Conservation (phyloP, 2,797 vertebrate genomes). For the Argyrosomus regius region DNA sequence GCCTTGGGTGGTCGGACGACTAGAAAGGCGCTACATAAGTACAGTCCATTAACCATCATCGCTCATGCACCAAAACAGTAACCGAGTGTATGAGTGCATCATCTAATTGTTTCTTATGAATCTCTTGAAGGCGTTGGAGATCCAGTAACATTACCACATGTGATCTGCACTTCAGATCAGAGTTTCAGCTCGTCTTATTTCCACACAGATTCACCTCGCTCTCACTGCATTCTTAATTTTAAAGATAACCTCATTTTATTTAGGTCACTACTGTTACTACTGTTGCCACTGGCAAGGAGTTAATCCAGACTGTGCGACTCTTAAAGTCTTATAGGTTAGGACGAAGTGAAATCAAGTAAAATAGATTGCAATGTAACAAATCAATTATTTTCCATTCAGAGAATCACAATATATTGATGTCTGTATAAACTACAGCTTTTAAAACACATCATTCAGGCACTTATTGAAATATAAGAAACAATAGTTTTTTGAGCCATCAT, state of each 20-base stretch:
- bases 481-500: slow-evolving; percentile 56
- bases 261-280: background rate
- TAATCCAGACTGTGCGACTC: background rate
- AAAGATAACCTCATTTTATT: background rate
- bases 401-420: slow-evolving; percentile 10
- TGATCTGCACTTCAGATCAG: background rate
- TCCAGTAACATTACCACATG: background rate
- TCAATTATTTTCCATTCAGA: slow-evolving; percentile 9
- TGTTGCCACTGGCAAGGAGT: background rate
- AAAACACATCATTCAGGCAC: slow-evolving; percentile 8
- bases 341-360: background rate
- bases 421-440: background rate
- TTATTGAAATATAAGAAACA: slow-evolving; percentile 53
- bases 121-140: background rate
- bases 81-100: background rate
- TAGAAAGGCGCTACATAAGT: too few relatives aligned
- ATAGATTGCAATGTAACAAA: slow-evolving; percentile 2
- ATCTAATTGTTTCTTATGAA: background rate
- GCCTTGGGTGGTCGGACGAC: too few relatives aligned
- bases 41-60: background rate
- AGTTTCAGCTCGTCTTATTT: background rate
- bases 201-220: background rate
- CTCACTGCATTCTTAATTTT: background rate
- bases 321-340: background rate
- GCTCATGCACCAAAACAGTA: background rate